Evolutionary conservation across 2,113 vertebrate genomes (phyloP).

Genomic region (Pheucticus melanocephalus): DNA sequence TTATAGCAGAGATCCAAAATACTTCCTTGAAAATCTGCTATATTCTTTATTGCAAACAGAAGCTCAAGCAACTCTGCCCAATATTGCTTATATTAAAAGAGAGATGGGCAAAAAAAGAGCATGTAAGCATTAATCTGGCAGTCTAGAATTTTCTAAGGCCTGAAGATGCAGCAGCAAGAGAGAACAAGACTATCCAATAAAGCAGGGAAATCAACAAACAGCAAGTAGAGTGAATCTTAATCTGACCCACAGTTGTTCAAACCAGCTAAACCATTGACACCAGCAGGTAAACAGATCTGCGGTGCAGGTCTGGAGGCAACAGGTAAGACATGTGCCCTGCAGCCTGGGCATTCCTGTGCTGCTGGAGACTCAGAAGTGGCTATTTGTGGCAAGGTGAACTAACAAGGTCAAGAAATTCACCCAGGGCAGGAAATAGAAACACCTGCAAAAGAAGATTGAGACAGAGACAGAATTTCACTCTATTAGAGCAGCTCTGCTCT

Average conservation of each 20-base stretch:
- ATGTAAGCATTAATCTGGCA: neutral
- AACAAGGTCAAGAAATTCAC: neutral
- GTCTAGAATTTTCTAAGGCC: neutral
- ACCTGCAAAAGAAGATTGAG: neutral
- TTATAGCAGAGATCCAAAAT: neutral
- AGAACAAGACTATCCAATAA: neutral
- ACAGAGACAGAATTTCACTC: neutral
- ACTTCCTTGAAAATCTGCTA: neutral
- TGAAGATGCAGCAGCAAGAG: neutral
- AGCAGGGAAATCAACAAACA: neutral
- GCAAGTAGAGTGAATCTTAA: neutral
- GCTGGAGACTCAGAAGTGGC: neutral
- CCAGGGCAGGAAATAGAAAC: neutral
- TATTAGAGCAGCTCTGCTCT: neutral
- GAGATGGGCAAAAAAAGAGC: neutral
- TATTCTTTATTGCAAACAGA: neutral
- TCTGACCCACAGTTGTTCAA: neutral
- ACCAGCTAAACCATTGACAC: neutral
- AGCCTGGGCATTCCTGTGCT: neutral
- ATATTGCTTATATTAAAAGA: neutral
- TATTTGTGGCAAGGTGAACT: neutral
- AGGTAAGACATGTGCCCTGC: neutral
- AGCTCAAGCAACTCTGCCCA: neutral
- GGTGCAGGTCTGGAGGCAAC: neutral
- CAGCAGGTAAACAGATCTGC: neutral